Evolutionary conservation across 2,113 vertebrate genomes (phyloP).

Genomic region (Dicentrarchus labrax): DNA sequence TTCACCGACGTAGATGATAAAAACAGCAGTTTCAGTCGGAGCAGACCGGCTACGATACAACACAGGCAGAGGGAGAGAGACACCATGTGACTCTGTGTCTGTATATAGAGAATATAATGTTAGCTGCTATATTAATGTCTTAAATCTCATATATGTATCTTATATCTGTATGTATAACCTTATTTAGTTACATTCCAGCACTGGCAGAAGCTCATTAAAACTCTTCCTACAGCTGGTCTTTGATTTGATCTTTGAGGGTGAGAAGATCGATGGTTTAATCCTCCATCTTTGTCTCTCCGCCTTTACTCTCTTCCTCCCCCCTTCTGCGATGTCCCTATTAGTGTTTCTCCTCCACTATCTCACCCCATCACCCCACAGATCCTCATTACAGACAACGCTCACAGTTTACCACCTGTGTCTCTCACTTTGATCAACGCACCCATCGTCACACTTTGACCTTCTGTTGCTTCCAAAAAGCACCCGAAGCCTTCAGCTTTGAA

Average conservation of each 20-base stretch:
- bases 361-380: background rate
- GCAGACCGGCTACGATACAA: no score
- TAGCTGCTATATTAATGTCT: no score
- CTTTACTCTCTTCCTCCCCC: background rate
- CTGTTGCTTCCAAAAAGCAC: background rate
- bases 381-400: constrained; percentile 9
- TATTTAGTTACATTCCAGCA: background rate
- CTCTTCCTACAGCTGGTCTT: background rate
- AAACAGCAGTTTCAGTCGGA: no score
- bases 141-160: no score
- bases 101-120: no score
- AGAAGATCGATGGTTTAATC: constrained; percentile 44
- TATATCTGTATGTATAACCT: no score
- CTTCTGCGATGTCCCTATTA: background rate
- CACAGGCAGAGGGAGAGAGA: no score
- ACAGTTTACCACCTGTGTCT: constrained; percentile 4
- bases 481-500: background rate
- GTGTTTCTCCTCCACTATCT: background rate
- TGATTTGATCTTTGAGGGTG: constrained; percentile 13
- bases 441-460: background rate
- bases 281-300: background rate
- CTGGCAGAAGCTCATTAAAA: background rate
- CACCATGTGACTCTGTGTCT: no score
- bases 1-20: no score
- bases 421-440: background rate